Percentiles rank a stretch among this genome's conserved stretches.
Evolutionary conservation across 2,797 vertebrate genomes (phyloP).

Genomic region (Poecilia velifera): DNA sequence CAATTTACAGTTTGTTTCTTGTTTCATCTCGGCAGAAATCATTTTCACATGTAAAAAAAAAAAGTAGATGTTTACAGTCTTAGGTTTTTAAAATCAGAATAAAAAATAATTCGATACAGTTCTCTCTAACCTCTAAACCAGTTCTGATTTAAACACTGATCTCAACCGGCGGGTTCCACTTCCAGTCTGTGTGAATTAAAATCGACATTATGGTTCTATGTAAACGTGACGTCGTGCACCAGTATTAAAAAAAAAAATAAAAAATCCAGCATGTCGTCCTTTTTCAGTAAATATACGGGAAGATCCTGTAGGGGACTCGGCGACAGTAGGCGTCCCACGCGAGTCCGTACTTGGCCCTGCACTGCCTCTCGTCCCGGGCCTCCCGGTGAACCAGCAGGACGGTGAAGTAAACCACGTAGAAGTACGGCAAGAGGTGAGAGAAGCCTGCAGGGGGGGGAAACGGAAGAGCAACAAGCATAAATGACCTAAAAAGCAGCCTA

Average conservation of each 20-base stretch:
- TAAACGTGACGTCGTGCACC: not conserved
- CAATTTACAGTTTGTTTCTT: constrained; percentile 13
- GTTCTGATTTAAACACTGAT: constrained; percentile 1
- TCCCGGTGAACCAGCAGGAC: constrained; percentile 87
- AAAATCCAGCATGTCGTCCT: constrained; percentile 1
- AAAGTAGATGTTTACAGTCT: not conserved
- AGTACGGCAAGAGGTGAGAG: constrained; percentile 88
- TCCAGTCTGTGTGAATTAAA: not conserved
- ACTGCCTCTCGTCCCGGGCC: constrained; percentile 88
- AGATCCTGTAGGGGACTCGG: constrained; percentile 88
- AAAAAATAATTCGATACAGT: not conserved
- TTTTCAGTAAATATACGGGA: constrained; percentile 89
- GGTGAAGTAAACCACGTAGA: constrained; percentile 89
- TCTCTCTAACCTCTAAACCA: not conserved
- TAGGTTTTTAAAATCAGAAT: constrained; percentile 5
- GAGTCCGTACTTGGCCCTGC: constrained; percentile 85
- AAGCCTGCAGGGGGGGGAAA: constrained; percentile 73
- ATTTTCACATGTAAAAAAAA: constrained; percentile 3
- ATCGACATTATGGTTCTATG: constrained; percentile 14
- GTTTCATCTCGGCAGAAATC: not conserved
- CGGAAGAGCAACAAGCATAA: not conserved
- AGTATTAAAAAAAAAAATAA: not conserved
- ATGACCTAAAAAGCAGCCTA: not conserved
- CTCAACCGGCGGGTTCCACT: constrained; percentile 14
- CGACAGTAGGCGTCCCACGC: constrained; percentile 90